phyloP scores from a whole-genome alignment of 2,113 vertebrate species.

The Channa maculata region DNA sequence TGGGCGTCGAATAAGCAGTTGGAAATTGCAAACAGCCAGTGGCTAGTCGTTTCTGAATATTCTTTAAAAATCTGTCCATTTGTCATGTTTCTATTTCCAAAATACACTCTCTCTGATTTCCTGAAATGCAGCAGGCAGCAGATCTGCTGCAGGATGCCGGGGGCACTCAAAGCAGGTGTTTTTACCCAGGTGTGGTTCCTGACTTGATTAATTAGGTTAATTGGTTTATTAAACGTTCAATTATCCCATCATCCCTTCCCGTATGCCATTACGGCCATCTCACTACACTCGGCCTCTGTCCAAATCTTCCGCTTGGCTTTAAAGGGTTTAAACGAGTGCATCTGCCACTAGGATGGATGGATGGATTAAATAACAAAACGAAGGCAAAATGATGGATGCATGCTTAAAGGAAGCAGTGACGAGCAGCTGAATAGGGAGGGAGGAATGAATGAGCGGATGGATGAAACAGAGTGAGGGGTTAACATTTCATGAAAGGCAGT shows the following conservation, averaged over 20 bases:
- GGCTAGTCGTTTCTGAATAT: constrained; percentile 4
- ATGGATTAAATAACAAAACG: constrained; percentile 40
- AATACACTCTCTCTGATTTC: neutral
- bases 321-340: constrained; percentile 56
- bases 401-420: neutral
- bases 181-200: constrained; percentile 62
- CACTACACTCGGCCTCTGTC: constrained; percentile 47
- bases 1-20: constrained; percentile 24
- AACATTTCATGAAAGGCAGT: constrained; percentile 32
- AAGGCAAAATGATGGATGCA: constrained; percentile 37
- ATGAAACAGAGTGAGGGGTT: constrained; percentile 24
- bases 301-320: constrained; percentile 58
- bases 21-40: constrained; percentile 20
- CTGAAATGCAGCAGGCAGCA: constrained; percentile 17
- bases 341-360: constrained; percentile 49
- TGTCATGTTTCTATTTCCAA: neutral
- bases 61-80: constrained; percentile 7
- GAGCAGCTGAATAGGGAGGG: constrained; percentile 1
- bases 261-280: constrained; percentile 59
- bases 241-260: constrained; percentile 66
- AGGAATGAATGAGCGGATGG: constrained; percentile 6
- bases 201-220: constrained; percentile 65
- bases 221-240: constrained; percentile 73
- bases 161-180: constrained; percentile 61
- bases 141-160: constrained; percentile 15